Percentiles rank a stretch among this genome's conserved stretches.
phyloP scores from a whole-genome alignment of 2,888 invertebrate genomes.

The Aphidoletes aphidimyza region DNA sequence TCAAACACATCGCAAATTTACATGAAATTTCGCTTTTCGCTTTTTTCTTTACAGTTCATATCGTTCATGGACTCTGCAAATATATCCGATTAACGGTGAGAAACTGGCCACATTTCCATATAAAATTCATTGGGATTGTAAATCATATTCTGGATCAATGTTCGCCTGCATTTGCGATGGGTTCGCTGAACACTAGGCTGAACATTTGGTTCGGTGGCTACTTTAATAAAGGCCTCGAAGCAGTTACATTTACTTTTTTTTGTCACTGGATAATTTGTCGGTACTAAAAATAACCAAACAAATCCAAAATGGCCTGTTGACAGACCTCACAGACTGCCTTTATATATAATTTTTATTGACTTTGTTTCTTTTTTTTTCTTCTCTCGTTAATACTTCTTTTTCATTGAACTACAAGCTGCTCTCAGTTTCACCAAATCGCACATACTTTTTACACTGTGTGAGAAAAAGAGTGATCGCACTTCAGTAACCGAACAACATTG shows the following conservation, averaged over 20 bases:
- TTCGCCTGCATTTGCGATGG: neutral
- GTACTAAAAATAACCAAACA: neutral
- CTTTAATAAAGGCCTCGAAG: too few species aligned
- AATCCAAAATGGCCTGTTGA: neutral
- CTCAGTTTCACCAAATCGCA: neutral
- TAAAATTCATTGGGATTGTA: neutral
- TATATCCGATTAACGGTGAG: conserved; percentile 6
- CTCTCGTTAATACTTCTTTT: too few species aligned
- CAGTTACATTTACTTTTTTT: too few species aligned
- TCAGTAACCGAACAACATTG: neutral
- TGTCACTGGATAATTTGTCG: neutral
- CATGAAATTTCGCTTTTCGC: neutral
- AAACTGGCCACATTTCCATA: neutral
- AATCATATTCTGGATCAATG: conserved; percentile 33
- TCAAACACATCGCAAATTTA: too few species aligned
- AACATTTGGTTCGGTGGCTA: too few species aligned
- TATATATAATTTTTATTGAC: neutral
- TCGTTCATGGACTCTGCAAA: conserved; percentile 56
- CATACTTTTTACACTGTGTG: neutral
- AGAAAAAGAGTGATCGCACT: neutral
- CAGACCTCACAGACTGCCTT: neutral
- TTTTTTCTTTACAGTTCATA: conserved; percentile 58
- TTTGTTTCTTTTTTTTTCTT: neutral
- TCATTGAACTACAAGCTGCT: too few species aligned
- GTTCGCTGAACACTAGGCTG: neutral